Percentiles rank a stretch among this genome's conserved stretches.
Conservation (phyloP, 2,888 invertebrate species). For the Melikaiella ostensackeni region DNA sequence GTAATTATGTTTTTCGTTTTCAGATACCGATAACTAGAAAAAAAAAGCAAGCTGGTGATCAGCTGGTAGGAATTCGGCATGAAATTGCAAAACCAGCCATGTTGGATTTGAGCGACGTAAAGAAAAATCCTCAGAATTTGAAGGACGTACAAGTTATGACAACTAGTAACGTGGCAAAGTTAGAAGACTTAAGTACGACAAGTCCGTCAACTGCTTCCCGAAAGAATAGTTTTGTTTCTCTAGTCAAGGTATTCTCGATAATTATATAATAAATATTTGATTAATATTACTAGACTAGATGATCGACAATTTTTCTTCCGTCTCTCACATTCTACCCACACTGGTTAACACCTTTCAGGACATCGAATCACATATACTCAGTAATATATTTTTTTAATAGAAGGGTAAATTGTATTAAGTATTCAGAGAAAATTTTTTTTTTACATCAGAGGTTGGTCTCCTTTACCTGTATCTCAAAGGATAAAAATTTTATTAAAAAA, state of each 20-base stretch:
- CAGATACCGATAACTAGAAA: constrained; percentile 69
- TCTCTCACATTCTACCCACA: too few species aligned
- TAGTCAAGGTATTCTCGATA: constrained; percentile 82
- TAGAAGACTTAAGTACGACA: constrained; percentile 79
- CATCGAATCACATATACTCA: too few species aligned
- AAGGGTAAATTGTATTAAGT: too few species aligned
- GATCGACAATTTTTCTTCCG: too few species aligned
- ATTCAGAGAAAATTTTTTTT: too few species aligned
- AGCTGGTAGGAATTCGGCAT: constrained; percentile 42
- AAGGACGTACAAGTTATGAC: constrained; percentile 68
- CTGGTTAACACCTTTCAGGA: too few species aligned
- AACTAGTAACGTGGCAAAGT: constrained; percentile 63
- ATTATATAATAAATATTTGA: too few species aligned
- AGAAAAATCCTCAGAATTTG: constrained; percentile 69
- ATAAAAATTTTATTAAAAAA: too few species aligned
- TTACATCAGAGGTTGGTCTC: too few species aligned
- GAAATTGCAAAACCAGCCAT: constrained; percentile 78
- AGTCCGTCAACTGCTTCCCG: constrained; percentile 86
- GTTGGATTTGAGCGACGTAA: constrained; percentile 79
- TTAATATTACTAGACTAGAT: too few species aligned
- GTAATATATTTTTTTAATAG: too few species aligned
- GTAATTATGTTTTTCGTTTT: background rate
- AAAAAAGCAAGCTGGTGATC: constrained; percentile 48
- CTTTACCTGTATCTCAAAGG: too few species aligned
- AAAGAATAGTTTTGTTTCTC: constrained; percentile 89